Evolutionary conservation across 2,113 vertebrate genomes (phyloP).

Genomic region (Eudorcas thomsonii): DNA sequence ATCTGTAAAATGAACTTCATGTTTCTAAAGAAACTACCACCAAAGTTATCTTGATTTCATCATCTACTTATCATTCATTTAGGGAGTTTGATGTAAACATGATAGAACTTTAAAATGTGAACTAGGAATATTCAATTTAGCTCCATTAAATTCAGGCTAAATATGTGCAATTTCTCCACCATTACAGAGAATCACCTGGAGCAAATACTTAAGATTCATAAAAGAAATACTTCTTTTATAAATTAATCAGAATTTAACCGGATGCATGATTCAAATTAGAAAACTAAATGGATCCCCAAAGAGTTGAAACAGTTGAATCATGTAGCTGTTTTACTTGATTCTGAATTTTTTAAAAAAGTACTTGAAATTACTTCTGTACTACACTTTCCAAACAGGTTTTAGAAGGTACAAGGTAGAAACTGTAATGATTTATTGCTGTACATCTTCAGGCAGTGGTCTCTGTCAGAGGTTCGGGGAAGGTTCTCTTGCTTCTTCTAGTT

Average conservation of each 20-base stretch:
- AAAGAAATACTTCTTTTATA: constrained; percentile 34
- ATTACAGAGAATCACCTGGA: constrained; percentile 12
- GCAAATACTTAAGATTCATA: constrained; percentile 48
- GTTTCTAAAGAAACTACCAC: constrained; percentile 47
- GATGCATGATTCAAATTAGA: constrained; percentile 51
- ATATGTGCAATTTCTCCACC: neutral
- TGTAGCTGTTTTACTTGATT: constrained; percentile 5
- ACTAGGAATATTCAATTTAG: neutral
- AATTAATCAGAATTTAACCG: constrained; percentile 38
- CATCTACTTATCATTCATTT: neutral
- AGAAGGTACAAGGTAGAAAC: neutral
- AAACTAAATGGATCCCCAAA: constrained; percentile 37
- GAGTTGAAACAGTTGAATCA: constrained; percentile 57
- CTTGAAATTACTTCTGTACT: neutral
- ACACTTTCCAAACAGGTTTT: neutral
- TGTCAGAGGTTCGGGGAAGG: constrained; percentile 82
- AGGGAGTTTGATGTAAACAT: neutral
- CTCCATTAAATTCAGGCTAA: neutral
- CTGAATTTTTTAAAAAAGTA: neutral
- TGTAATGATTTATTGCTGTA: neutral
- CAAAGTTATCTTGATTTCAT: constrained; percentile 19
- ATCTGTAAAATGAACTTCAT: constrained; percentile 66
- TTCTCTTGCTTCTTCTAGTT: constrained; percentile 93
- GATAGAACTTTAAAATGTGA: neutral
- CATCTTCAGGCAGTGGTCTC: neutral